Conservation (phyloP, 2,888 invertebrate genomes). For the Orchesella flavescens region DNA sequence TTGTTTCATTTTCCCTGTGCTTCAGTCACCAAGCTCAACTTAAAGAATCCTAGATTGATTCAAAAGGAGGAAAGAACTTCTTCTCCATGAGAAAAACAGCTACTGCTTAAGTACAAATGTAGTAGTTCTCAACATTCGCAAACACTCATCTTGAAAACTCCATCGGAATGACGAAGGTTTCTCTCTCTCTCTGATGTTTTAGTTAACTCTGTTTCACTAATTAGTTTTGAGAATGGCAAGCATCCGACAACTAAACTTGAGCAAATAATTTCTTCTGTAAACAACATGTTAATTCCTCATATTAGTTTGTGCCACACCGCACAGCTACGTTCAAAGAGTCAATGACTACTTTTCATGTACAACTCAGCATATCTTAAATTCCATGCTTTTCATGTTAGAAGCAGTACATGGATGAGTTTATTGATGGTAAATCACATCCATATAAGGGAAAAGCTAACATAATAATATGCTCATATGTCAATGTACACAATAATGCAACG, state of each 20-base stretch:
- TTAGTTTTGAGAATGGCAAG: background rate
- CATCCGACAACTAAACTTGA: background rate
- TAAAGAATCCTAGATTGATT: too few relatives aligned
- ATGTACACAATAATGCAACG: constrained; percentile 4
- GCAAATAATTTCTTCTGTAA: constrained; percentile 10
- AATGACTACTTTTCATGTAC: constrained; percentile 39
- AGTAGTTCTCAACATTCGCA: background rate
- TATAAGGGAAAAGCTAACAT: too few relatives aligned
- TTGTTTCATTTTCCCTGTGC: background rate
- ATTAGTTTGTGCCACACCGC: too few relatives aligned
- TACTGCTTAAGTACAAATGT: background rate
- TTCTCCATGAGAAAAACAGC: background rate
- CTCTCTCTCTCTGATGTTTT: background rate
- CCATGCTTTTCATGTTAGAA: background rate
- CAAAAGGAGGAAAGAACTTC: background rate
- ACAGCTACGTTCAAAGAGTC: background rate
- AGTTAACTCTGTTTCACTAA: background rate
- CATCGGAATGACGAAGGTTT: background rate
- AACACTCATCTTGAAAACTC: background rate
- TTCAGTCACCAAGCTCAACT: background rate
- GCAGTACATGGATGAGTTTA: too few relatives aligned
- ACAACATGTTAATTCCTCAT: background rate
- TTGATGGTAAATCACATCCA: background rate
- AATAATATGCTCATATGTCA: background rate
- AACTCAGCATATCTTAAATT: constrained; percentile 32